Evolutionary conservation across 2,797 vertebrate species (phyloP), one percentile per base, ranked within the genome.

Genomic region (Huso huso): DNA sequence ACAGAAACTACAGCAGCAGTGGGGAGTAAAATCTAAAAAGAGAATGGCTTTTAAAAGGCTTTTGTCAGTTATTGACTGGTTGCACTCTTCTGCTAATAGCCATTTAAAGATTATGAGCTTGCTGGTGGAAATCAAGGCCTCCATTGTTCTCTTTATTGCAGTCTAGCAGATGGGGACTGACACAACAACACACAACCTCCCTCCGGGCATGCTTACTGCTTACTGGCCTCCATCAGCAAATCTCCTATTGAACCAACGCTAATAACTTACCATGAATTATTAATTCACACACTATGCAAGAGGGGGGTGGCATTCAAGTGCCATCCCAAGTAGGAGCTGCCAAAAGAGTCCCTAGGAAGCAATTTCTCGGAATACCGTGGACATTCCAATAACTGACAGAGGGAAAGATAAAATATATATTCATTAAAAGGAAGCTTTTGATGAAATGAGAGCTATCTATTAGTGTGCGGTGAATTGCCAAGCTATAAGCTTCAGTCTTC

Each of bases 61-160:
- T 89, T 87, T 91, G 89, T 91, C 87, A 85, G 87, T 90, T 91
- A 91, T 91, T 91, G 90, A 91, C 90, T 91, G 88, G 88, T 91
- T 91, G 90, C 90, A 90, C 90, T 91, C 89, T 88, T 88, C 88
- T 89, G 89, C 90, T 91, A 91, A 91, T 91, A 91, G 90, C 89
- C 90, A 91, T 91, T 91, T 91, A 91, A 91, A 91, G 89, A 91
- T 91, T 90, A 91, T 89, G 87, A 88, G 87, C 86, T 89, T 91
- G 90, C 90, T 91, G 89, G 88, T 91, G 89, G 88, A 89, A 89
- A 91, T 91, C 88, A 91, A 90, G 90, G 89, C 88, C 87, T 90
- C 85, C 89, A 91, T 91, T 91, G 90, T 91, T 90, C 88, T 86
- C 84, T 88, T 91, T 91, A 91, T 91, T 91, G 89, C 89, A 88